Percentiles rank a stretch among this genome's conserved stretches.
These are phyloP conservation scores for Agrochola macilenta DNA, from an alignment of 2,888 invertebrate species.

Conservation along the genomic window DNA sequence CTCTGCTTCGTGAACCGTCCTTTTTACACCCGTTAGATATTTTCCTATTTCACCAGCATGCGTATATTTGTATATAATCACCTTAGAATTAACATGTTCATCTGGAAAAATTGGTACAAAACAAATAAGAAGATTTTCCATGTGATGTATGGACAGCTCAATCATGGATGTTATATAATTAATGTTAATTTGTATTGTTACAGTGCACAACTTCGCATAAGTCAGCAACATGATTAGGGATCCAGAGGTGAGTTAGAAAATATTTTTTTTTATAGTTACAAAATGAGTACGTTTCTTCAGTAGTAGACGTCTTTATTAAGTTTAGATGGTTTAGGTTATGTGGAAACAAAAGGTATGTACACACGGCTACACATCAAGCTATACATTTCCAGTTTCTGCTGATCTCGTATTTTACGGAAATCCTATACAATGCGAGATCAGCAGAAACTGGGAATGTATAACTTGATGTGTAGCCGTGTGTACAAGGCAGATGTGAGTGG, in stretches of 20 bases:
- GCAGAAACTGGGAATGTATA: no score
- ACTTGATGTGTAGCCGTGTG: no score
- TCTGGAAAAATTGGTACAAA: background rate
- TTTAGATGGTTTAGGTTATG: no score
- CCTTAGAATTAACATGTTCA: background rate
- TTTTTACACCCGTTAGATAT: background rate
- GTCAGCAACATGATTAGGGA: constrained; percentile 42
- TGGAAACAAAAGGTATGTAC: no score
- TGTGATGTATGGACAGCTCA: background rate
- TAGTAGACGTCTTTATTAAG: no score
- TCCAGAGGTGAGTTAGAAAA: constrained; percentile 47
- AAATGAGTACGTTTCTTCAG: background rate
- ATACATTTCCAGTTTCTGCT: no score
- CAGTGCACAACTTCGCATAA: constrained; percentile 17
- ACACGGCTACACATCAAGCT: no score
- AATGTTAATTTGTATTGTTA: constrained; percentile 31
- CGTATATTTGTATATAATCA: background rate
- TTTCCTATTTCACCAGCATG: background rate
- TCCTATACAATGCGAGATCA: no score
- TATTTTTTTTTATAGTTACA: background rate
- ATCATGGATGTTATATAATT: background rate
- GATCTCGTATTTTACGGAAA: no score
- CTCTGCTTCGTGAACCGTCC: background rate
- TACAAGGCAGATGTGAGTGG: no score
- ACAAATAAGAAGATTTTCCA: background rate